Percentiles rank a stretch among this genome's conserved stretches.
Evolutionary conservation across 2,888 invertebrate species (phyloP).

Genomic region (Aleiodes alternator): DNA sequence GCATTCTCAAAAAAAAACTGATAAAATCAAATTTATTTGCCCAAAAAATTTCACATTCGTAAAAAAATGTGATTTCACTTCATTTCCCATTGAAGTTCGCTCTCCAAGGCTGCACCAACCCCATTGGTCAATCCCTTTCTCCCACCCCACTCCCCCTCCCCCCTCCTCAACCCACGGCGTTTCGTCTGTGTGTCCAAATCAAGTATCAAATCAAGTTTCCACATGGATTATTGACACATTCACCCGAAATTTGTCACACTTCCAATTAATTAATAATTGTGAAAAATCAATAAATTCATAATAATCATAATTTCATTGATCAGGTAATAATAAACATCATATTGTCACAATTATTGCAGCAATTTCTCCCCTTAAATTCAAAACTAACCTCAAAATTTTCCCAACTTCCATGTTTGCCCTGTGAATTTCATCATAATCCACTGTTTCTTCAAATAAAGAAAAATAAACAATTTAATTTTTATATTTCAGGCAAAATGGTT

Average conservation of each 20-base stretch:
- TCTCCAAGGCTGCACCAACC: too few species aligned
- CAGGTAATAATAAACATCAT: conserved; percentile 45
- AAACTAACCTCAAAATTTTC: conserved; percentile 51
- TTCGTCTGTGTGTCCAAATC: not conserved
- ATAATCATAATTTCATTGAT: conserved; percentile 42
- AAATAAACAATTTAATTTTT: not conserved
- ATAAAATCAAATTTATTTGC: too few species aligned
- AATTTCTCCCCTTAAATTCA: conserved; percentile 45
- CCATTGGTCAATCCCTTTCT: too few species aligned
- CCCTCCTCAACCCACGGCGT: not conserved
- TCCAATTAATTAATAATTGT: conserved; percentile 41
- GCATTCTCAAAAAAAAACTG: too few species aligned
- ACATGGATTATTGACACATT: conserved; percentile 63
- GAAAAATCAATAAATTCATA: conserved; percentile 48
- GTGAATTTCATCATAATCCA: not conserved
- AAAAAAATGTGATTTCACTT: too few species aligned
- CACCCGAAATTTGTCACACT: conserved; percentile 37
- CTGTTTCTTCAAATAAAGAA: too few species aligned
- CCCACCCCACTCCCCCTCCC: too few species aligned
- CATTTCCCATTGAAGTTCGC: too few species aligned
- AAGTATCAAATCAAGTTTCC: conserved; percentile 46
- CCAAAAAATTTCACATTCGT: too few species aligned
- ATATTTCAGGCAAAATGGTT: conserved; percentile 81
- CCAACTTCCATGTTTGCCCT: conserved; percentile 1
- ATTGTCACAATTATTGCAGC: conserved; percentile 45